phyloP scores from a whole-genome alignment of 2,113 vertebrate species.

The Dasypus novemcinctus region DNA sequence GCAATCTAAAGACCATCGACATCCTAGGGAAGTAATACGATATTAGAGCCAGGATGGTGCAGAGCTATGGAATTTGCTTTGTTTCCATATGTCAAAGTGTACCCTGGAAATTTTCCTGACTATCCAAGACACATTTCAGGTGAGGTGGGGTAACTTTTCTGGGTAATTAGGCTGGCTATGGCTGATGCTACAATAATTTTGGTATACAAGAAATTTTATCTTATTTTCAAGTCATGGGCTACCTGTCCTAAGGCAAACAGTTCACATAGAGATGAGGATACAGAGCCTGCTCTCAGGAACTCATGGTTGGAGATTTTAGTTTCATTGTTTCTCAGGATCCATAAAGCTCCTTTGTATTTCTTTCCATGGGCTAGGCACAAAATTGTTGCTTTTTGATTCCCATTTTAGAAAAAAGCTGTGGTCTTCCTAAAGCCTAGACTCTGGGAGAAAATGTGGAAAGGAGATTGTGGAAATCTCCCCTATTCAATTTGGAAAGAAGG shows the following conservation, averaged over 20 bases:
- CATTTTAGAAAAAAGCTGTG: background rate
- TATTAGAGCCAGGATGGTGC: background rate
- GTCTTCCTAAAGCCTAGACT: background rate
- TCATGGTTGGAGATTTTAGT: background rate
- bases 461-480: background rate
- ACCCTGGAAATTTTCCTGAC: background rate
- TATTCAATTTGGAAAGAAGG: background rate
- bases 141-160: background rate
- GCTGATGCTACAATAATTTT: background rate
- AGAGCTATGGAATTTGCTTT: conserved; percentile 21
- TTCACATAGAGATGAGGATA: background rate
- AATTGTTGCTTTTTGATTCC: background rate
- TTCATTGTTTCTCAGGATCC: background rate
- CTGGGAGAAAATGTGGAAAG: background rate
- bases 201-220: background rate
- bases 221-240: background rate
- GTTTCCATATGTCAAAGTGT: background rate
- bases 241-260: background rate
- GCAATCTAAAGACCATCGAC: background rate
- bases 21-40: background rate
- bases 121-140: background rate
- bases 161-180: background rate
- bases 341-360: background rate
- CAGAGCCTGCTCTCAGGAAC: background rate
- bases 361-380: background rate